Evolutionary conservation across 2,797 vertebrate species (phyloP).

Genomic region (Cynopterus sphinx): DNA sequence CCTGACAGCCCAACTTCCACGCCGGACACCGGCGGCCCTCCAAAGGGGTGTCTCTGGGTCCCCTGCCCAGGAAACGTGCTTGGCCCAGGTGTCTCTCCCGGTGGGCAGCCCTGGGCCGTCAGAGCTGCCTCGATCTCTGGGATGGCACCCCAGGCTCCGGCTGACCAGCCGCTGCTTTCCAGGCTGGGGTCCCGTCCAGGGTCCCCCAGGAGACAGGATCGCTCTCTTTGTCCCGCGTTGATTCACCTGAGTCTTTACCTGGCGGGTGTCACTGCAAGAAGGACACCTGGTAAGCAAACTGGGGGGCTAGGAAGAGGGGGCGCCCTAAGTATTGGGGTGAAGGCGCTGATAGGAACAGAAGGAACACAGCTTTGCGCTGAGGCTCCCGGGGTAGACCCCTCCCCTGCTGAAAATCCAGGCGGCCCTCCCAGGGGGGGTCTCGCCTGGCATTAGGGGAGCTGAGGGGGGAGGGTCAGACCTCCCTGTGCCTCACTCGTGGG

Average conservation of each 20-base stretch:
- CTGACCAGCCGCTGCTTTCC: neutral
- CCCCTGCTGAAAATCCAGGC: neutral
- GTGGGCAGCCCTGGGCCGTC: neutral
- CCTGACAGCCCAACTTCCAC: fast-evolving
- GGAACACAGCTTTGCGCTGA: neutral
- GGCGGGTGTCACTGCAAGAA: neutral
- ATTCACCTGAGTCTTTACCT: too few relatives aligned
- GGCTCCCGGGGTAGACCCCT: too few relatives aligned
- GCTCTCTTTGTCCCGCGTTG: fast-evolving
- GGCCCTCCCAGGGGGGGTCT: neutral
- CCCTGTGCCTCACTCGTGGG: too few relatives aligned
- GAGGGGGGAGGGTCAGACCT: neutral
- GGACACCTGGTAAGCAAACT: neutral
- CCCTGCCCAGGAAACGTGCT: neutral
- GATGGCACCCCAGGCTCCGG: neutral
- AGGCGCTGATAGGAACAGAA: neutral
- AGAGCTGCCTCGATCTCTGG: neutral
- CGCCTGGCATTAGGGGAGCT: fast-evolving
- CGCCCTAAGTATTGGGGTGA: fast-evolving
- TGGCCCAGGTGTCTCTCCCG: neutral
- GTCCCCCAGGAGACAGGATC: neutral
- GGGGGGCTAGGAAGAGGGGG: neutral
- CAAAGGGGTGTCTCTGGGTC: neutral
- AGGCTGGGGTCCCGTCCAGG: neutral
- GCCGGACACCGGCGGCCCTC: neutral